A percentile compares a stretch with the other conserved stretches of the same genome.
phyloP scores from a whole-genome alignment of 2,113 vertebrate species.

The Pygoscelis adeliae region DNA sequence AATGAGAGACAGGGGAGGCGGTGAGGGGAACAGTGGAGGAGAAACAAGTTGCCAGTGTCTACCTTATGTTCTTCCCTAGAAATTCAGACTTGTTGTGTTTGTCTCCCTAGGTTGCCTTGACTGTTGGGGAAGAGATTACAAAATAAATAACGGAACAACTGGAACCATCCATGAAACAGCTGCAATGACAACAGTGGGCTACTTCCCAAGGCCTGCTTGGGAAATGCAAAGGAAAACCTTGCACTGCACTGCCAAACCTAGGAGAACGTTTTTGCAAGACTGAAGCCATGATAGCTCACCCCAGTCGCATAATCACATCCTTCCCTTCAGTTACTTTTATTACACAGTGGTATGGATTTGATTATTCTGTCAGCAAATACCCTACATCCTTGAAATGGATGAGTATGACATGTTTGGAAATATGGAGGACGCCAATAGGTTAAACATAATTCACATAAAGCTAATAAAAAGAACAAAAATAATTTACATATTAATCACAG shows the following conservation, averaged over 20 bases:
- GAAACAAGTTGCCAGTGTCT: background rate
- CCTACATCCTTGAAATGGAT: constrained; percentile 6
- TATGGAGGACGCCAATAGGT: background rate
- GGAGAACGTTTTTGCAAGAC: background rate
- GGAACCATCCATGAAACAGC: background rate
- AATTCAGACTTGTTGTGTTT: background rate
- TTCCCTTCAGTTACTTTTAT: constrained; percentile 26
- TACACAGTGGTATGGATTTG: constrained; percentile 1
- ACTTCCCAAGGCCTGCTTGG: background rate
- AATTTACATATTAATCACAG: constrained; percentile 55
- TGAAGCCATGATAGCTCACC: background rate
- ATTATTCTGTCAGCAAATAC: constrained; percentile 37
- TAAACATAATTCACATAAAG: constrained; percentile 49
- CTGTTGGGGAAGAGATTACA: background rate
- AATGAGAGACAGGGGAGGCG: background rate
- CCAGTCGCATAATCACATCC: background rate
- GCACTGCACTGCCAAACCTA: background rate
- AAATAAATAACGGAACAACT: background rate
- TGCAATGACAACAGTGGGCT: background rate
- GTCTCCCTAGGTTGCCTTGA: background rate
- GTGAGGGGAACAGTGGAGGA: background rate
- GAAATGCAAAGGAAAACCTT: background rate
- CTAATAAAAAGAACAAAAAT: constrained; percentile 42
- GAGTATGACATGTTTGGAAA: constrained; percentile 16
- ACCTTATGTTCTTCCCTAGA: background rate